Percentiles rank a stretch among this genome's conserved stretches.
Conservation (phyloP, 1,140 invertebrate genomes). For the Plectrocnemia conspersa region DNA sequence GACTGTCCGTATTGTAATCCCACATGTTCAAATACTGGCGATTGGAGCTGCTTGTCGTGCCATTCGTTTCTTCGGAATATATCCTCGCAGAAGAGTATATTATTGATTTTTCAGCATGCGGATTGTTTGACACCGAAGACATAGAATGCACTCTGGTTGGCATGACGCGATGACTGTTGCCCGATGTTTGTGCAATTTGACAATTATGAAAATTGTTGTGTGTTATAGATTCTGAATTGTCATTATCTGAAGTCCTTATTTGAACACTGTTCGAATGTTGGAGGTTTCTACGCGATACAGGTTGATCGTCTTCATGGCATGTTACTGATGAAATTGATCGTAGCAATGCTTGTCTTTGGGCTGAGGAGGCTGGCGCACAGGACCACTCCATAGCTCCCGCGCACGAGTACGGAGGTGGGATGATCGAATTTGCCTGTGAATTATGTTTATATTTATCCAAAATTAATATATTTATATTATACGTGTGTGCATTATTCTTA, state of each 20-base stretch:
- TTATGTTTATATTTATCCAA: not conserved
- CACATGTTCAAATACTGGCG: slow-evolving; percentile 17
- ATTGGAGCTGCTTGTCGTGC: not conserved
- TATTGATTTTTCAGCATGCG: not conserved
- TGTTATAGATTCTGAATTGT: slow-evolving; percentile 5
- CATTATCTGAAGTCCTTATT: slow-evolving; percentile 4
- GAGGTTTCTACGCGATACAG: slow-evolving; percentile 22
- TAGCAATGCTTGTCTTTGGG: slow-evolving; percentile 39
- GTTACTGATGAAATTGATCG: slow-evolving; percentile 45
- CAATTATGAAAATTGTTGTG: slow-evolving; percentile 8
- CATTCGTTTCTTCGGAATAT: slow-evolving; percentile 16
- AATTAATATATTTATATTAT: not conserved
- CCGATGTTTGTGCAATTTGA: slow-evolving; percentile 18
- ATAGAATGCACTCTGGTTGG: slow-evolving; percentile 10
- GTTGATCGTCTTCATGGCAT: slow-evolving; percentile 33
- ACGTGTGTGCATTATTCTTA: slow-evolving; percentile 32
- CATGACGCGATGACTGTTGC: not conserved
- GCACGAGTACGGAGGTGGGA: slow-evolving; percentile 76
- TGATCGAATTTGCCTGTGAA: slow-evolving; percentile 64
- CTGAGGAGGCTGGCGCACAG: slow-evolving; percentile 47
- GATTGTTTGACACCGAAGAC: not conserved
- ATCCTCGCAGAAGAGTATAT: not conserved
- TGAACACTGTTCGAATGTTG: slow-evolving; percentile 12
- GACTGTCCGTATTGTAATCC: slow-evolving; percentile 9
- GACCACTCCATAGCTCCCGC: slow-evolving; percentile 65